Conservation (phyloP, 2,113 vertebrate genomes). For the Stigmatopora argus region DNA sequence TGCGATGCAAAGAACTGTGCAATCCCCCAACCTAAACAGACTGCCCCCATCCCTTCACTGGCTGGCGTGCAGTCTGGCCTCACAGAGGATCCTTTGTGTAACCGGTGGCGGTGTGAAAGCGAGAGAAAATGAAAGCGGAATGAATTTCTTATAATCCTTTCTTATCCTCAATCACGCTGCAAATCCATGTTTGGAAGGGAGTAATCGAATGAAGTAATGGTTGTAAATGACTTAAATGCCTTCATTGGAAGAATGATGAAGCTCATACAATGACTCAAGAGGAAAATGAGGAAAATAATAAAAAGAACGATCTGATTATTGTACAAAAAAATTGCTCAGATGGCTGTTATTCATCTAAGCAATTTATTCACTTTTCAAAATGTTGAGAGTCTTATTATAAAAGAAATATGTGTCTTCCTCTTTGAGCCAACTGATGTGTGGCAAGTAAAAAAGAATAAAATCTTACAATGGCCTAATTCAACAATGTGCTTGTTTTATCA, state of each 20-base stretch:
- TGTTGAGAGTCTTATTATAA: neutral
- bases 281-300: neutral
- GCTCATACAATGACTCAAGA: neutral
- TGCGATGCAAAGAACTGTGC: neutral
- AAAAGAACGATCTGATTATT: neutral
- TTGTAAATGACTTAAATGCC: constrained; percentile 41
- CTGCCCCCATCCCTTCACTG: constrained; percentile 5
- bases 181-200: constrained; percentile 50
- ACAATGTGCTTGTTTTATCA: neutral
- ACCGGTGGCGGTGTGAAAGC: constrained; percentile 42
- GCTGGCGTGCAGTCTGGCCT: constrained; percentile 39
- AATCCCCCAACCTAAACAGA: constrained; percentile 2
- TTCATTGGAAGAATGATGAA: constrained; percentile 18
- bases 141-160: constrained; percentile 48
- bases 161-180: constrained; percentile 32
- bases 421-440: no score
- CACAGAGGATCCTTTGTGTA: constrained; percentile 59
- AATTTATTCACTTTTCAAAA: neutral
- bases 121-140: constrained; percentile 34
- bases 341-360: neutral
- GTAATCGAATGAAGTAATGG: constrained; percentile 34
- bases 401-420: neutral
- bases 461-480: neutral
- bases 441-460: no score
- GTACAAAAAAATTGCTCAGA: no score